Evolutionary conservation across 2,797 vertebrate genomes (phyloP).

Genomic region (Gallinago nigripennis): DNA sequence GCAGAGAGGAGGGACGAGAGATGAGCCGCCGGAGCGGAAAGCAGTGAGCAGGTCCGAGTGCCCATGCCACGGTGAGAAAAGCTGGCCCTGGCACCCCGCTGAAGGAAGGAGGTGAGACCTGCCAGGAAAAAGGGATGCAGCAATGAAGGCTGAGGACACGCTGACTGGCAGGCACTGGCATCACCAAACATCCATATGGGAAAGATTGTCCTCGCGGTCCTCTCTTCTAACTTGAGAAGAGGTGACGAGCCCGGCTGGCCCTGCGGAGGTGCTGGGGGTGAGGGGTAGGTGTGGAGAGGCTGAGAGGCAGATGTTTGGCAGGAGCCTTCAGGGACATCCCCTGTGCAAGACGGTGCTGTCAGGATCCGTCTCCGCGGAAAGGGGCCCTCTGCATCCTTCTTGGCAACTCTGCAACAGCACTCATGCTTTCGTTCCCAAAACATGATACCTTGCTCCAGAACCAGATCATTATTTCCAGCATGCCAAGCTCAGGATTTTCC

Average conservation of each 20-base stretch:
- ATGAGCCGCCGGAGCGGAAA: background rate
- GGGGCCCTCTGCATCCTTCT: background rate
- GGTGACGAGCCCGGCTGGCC: background rate
- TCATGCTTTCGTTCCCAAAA: background rate
- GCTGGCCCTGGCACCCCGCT: background rate
- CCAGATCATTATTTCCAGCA: background rate
- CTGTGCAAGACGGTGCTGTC: background rate
- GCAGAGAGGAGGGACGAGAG: background rate
- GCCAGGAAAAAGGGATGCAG: slow-evolving; percentile 48
- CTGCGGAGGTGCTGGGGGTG: background rate
- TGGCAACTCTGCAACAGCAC: background rate
- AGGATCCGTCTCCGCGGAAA: background rate
- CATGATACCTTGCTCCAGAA: background rate
- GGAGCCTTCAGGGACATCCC: background rate
- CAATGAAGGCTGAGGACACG: background rate
- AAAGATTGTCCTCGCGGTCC: background rate
- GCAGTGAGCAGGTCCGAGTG: rapidly evolving
- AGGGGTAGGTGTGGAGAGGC: background rate
- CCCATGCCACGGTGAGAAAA: background rate
- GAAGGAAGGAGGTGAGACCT: background rate
- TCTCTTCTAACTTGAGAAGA: background rate
- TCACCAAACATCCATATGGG: background rate
- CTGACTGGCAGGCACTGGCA: slow-evolving; percentile 9
- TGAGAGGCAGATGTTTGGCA: background rate
- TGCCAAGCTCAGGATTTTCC: background rate